phyloP scores from a whole-genome alignment of 2,797 vertebrate genomes.

The Aselliscus stoliczkanus region DNA sequence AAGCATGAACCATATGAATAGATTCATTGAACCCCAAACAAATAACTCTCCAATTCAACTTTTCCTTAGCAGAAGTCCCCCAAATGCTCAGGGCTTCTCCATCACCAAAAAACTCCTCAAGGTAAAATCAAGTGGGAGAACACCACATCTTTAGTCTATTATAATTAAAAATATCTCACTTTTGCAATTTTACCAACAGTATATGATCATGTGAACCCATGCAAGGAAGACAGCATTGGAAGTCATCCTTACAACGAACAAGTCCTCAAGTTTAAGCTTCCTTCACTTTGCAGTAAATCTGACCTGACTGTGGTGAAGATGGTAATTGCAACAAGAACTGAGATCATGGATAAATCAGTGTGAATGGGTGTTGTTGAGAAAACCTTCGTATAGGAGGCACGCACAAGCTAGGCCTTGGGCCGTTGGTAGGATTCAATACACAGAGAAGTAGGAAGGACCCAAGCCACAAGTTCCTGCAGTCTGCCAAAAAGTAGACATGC shows the following conservation, averaged over 20 bases:
- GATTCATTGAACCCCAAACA: background rate
- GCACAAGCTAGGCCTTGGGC: background rate
- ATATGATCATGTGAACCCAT: background rate
- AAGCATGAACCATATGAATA: background rate
- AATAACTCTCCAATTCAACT: background rate
- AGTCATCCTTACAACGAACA: background rate
- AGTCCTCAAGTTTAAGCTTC: background rate
- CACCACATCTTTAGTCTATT: background rate
- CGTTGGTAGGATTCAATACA: background rate
- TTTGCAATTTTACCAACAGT: background rate
- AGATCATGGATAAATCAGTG: background rate
- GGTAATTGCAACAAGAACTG: background rate
- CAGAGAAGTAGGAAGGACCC: background rate
- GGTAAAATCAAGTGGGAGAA: background rate
- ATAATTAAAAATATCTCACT: background rate
- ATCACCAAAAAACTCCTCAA: background rate
- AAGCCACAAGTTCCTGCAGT: background rate
- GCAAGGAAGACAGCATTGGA: background rate
- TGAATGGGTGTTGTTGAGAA: background rate
- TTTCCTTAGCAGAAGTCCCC: background rate
- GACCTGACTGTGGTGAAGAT: background rate
- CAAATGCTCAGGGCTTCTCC: background rate
- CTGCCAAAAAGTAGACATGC: slow-evolving; percentile 8
- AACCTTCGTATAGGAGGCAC: background rate
- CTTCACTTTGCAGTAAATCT: background rate